Percentiles rank a stretch among this genome's conserved stretches.
Evolutionary conservation across 2,797 vertebrate species (phyloP).

Genomic region (Karalla daura): DNA sequence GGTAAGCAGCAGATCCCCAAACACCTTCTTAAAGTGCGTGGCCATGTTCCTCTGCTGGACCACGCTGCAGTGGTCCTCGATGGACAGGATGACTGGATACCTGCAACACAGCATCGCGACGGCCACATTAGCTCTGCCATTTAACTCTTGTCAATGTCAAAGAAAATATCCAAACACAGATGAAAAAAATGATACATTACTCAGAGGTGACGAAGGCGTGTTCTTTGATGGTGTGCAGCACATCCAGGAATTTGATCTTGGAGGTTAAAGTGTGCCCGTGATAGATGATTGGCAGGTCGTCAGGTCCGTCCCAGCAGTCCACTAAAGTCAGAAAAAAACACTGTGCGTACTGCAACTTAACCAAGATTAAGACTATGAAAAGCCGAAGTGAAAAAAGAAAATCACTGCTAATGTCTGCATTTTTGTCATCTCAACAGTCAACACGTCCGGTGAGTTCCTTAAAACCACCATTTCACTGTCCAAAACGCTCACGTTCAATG

Average conservation of each 20-base stretch:
- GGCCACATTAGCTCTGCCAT: too few species aligned
- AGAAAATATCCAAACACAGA: too few species aligned
- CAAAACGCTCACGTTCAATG: slow-evolving; percentile 89
- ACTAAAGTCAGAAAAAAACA: slow-evolving; percentile 77
- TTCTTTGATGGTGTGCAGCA: slow-evolving; percentile 95
- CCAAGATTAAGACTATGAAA: too few species aligned
- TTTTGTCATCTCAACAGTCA: neutral
- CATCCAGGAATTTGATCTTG: slow-evolving; percentile 97
- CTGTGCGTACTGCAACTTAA: neutral
- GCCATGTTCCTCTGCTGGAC: slow-evolving; percentile 99
- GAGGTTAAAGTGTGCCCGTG: slow-evolving; percentile 97
- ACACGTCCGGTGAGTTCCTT: neutral
- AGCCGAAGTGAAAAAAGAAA: too few species aligned
- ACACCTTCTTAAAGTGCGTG: slow-evolving; percentile 93
- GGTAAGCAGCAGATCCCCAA: slow-evolving; percentile 94
- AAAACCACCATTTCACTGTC: neutral
- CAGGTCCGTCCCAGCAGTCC: slow-evolving; percentile 98
- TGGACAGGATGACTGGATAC: slow-evolving; percentile 94
- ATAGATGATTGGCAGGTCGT: slow-evolving; percentile 97
- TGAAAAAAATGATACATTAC: too few species aligned
- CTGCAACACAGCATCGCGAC: slow-evolving; percentile 67
- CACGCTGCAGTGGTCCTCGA: slow-evolving; percentile 98
- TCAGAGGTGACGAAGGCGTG: slow-evolving; percentile 96
- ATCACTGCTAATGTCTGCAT: too few species aligned
- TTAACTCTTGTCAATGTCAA: neutral